Evolutionary conservation across 2,888 invertebrate species (phyloP).

Genomic region (Oligia strigilis): DNA sequence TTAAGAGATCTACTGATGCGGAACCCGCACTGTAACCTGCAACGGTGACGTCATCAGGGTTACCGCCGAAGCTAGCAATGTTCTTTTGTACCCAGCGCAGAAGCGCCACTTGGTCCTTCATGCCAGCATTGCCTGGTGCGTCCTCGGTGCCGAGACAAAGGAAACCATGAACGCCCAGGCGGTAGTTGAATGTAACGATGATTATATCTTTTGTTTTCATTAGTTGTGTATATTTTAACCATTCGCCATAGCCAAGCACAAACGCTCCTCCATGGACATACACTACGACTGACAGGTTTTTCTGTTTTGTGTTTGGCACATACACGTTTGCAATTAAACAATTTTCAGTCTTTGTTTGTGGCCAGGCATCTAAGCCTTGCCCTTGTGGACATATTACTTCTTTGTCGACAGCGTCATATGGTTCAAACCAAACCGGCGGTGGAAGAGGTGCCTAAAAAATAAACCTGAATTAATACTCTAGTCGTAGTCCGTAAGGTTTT

Average conservation of each 20-base stretch:
- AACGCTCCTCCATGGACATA: conserved; percentile 32
- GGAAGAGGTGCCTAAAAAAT: conserved; percentile 72
- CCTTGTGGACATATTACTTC: conserved; percentile 69
- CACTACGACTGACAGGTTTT: conserved; percentile 33
- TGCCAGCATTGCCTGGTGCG: conserved; percentile 78
- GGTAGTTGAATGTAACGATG: conserved; percentile 65
- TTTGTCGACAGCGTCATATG: conserved; percentile 62
- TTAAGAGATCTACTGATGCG: conserved; percentile 72
- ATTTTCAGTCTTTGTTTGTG: conserved; percentile 7
- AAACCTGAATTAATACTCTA: background rate
- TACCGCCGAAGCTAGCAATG: conserved; percentile 77
- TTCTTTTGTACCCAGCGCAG: conserved; percentile 78
- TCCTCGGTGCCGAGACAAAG: conserved; percentile 54
- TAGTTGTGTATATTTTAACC: conserved; percentile 15
- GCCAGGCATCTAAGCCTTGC: background rate
- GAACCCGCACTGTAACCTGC: conserved; percentile 75
- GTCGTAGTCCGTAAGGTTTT: background rate
- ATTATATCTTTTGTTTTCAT: conserved; percentile 52
- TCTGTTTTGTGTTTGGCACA: conserved; percentile 29
- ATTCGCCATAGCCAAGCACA: conserved; percentile 11
- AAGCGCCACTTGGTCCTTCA: conserved; percentile 78
- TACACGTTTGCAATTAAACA: conserved; percentile 38
- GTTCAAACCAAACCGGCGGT: conserved; percentile 67
- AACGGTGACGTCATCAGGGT: conserved; percentile 77
- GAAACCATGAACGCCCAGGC: conserved; percentile 29